phyloP scores from a whole-genome alignment of 2,888 invertebrate genomes.

The Tanytarsus gracilentus region DNA sequence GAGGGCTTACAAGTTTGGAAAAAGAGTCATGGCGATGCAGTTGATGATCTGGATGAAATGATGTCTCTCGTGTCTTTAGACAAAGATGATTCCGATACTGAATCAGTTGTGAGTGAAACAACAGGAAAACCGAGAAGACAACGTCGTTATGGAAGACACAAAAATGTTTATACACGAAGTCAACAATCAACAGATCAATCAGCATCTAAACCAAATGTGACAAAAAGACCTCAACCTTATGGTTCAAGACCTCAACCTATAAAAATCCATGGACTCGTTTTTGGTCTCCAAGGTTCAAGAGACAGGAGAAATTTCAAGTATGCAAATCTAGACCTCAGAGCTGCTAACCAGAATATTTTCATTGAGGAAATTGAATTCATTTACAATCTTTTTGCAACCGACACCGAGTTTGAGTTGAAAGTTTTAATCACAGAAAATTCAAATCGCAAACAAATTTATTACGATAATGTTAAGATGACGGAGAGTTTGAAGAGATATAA shows the following conservation, averaged over 20 bases:
- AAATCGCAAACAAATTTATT: background rate
- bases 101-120: background rate
- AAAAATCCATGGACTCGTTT: background rate
- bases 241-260: background rate
- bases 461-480: background rate
- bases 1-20: background rate
- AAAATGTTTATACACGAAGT: background rate
- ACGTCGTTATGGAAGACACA: background rate
- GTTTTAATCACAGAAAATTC: background rate
- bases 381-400: background rate
- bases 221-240: background rate
- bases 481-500: background rate
- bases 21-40: background rate
- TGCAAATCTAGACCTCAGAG: background rate
- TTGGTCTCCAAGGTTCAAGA: background rate
- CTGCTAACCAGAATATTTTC: background rate
- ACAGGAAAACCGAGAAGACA: background rate
- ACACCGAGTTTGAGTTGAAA: background rate
- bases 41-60: conserved; percentile 7
- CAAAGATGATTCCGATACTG: background rate
- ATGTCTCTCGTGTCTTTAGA: background rate
- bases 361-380: background rate
- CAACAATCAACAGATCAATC: background rate
- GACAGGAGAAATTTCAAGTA: background rate
- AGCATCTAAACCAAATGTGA: background rate